Percentiles rank a stretch among this genome's conserved stretches.
These are phyloP conservation scores for Agrypnia vestita DNA, from an alignment of 1,140 invertebrate genomes.

Conservation along the genomic window DNA sequence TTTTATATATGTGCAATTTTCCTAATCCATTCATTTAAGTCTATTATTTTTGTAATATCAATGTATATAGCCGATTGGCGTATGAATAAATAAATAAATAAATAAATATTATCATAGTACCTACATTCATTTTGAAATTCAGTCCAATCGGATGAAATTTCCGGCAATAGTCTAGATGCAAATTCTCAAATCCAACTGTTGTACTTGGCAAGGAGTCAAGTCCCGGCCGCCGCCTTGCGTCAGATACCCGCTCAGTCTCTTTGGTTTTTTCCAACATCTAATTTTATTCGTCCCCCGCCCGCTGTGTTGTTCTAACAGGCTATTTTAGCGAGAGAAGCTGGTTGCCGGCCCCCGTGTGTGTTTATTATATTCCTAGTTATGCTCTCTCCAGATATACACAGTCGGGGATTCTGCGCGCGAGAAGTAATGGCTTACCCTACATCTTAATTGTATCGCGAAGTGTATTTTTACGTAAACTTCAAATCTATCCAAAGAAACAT, in stretches of 20 bases:
- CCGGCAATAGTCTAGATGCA: conserved; percentile 20
- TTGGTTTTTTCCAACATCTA: conserved; percentile 34
- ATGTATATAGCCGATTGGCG: too few relatives aligned
- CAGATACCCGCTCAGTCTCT: conserved; percentile 22
- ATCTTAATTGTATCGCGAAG: neutral
- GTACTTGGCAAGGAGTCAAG: conserved; percentile 53
- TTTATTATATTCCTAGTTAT: neutral
- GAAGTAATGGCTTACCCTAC: neutral
- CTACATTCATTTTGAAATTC: too few relatives aligned
- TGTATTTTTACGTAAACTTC: neutral
- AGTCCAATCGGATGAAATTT: neutral
- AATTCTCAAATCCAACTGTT: conserved; percentile 54
- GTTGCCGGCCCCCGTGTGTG: neutral
- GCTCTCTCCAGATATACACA: neutral
- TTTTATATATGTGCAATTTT: too few relatives aligned
- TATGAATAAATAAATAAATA: too few relatives aligned
- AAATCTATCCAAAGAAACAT: neutral
- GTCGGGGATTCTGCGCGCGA: neutral
- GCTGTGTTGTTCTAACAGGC: conserved; percentile 26
- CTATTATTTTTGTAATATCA: too few relatives aligned
- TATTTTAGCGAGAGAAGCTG: conserved; percentile 36
- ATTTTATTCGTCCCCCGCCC: conserved; percentile 40
- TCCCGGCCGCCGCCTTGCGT: conserved; percentile 30
- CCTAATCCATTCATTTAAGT: too few relatives aligned
- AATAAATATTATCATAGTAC: too few relatives aligned